Conservation (phyloP, 2,113 vertebrate species). For the Anas platyrhynchos region DNA sequence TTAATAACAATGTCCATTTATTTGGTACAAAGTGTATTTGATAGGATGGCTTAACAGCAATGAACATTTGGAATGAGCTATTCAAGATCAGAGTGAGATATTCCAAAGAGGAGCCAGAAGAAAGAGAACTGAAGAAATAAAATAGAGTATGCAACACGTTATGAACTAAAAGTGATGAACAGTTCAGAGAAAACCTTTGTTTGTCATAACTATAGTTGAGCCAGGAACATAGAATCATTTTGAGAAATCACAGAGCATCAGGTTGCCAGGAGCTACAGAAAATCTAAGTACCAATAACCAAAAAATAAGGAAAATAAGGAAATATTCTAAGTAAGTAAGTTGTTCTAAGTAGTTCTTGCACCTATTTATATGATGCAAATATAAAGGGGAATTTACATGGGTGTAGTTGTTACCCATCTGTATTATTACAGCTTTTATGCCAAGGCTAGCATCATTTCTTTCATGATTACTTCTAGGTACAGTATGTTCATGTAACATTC, state of each 20-base stretch:
- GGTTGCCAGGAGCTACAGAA: neutral
- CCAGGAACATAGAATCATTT: neutral
- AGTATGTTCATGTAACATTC: neutral
- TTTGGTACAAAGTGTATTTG: neutral
- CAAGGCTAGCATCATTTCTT: conserved; percentile 27
- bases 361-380: neutral
- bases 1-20: neutral
- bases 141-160: neutral
- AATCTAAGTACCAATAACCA: neutral
- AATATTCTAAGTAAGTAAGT: neutral
- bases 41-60: neutral
- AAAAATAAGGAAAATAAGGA: no score
- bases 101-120: neutral
- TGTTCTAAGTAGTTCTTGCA: neutral
- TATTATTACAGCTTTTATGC: neutral
- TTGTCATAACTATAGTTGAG: neutral
- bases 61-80: neutral
- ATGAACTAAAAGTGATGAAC: neutral
- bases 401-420: neutral
- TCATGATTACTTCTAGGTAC: neutral
- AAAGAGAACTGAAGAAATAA: neutral
- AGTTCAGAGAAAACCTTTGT: neutral
- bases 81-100: neutral
- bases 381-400: neutral
- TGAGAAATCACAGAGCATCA: neutral